phyloP scores from a whole-genome alignment of 1,140 invertebrate species.

The Zaprionus capensis region DNA sequence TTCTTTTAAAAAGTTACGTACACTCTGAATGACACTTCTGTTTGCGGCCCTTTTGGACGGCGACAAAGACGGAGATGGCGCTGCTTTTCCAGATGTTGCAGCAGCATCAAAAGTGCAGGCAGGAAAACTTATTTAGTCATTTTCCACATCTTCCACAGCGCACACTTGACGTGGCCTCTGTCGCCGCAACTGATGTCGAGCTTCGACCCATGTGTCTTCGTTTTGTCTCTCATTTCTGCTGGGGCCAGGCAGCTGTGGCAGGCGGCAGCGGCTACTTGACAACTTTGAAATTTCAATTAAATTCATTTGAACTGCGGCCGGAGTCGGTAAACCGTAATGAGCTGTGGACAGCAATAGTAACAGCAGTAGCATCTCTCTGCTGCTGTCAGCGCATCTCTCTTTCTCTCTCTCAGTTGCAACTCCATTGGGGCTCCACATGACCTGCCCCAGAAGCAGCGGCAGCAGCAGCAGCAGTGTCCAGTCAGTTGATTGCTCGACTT shows the following conservation, averaged over 20 bases:
- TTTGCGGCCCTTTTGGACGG: slow-evolving; percentile 21
- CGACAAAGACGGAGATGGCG: slow-evolving; percentile 2
- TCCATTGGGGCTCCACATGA: slow-evolving; percentile 13
- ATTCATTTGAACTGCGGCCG: slow-evolving; percentile 80
- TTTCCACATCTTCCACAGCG: slow-evolving; percentile 66
- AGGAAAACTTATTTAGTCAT: slow-evolving; percentile 75
- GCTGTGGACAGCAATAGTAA: slow-evolving; percentile 28
- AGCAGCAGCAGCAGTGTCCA: slow-evolving; percentile 5
- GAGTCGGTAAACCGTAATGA: slow-evolving; percentile 52
- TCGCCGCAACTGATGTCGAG: background rate
- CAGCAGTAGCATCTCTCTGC: background rate
- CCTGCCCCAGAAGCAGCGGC: background rate
- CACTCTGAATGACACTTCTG: slow-evolving; percentile 74
- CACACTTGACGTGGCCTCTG: slow-evolving; percentile 59
- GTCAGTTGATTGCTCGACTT: slow-evolving; percentile 1
- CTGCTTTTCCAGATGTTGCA: slow-evolving; percentile 69
- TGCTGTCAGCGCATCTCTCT: slow-evolving; percentile 15
- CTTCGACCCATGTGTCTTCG: slow-evolving; percentile 48
- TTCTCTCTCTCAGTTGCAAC: slow-evolving; percentile 23
- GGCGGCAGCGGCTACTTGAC: slow-evolving; percentile 60
- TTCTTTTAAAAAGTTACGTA: slow-evolving; percentile 82
- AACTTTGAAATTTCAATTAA: slow-evolving; percentile 83
- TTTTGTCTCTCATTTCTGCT: slow-evolving; percentile 48
- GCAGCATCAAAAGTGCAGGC: slow-evolving; percentile 72
- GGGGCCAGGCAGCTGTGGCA: slow-evolving; percentile 1